phyloP scores from a whole-genome alignment of 1,140 invertebrate species.

The Papilio polyxenes region DNA sequence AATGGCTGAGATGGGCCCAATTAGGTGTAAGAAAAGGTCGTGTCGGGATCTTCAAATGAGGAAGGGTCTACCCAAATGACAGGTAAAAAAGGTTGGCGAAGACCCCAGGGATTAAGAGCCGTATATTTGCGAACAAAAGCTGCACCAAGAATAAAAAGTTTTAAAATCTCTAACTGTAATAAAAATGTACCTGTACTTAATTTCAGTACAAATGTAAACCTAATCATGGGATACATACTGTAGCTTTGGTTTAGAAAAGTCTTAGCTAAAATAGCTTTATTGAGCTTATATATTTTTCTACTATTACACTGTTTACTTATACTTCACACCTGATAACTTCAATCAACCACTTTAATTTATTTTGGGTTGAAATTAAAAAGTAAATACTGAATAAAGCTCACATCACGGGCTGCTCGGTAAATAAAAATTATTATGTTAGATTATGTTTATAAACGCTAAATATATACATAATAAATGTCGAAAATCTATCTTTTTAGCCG shows the following conservation, averaged over 20 bases:
- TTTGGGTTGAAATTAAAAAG: background rate
- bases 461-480: background rate
- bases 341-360: background rate
- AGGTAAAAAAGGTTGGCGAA: slow-evolving; percentile 35
- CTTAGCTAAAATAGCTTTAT: no score
- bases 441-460: background rate
- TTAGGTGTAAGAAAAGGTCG: slow-evolving; percentile 44
- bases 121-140: slow-evolving; percentile 36
- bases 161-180: slow-evolving; percentile 4
- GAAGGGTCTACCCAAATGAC: slow-evolving; percentile 44
- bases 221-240: background rate
- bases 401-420: background rate
- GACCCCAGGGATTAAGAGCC: slow-evolving; percentile 25
- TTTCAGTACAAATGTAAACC: background rate
- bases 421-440: background rate
- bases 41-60: slow-evolving; percentile 41
- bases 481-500: background rate
- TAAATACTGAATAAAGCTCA: background rate
- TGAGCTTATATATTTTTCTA: no score
- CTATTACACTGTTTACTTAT: no score
- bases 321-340: no score
- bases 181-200: background rate
- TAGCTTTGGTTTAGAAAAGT: no score
- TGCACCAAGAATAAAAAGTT: slow-evolving; percentile 1
- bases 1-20: slow-evolving; percentile 37